Evolutionary conservation across 2,797 vertebrate species (phyloP).

Genomic region (Spinus olivaceus): DNA sequence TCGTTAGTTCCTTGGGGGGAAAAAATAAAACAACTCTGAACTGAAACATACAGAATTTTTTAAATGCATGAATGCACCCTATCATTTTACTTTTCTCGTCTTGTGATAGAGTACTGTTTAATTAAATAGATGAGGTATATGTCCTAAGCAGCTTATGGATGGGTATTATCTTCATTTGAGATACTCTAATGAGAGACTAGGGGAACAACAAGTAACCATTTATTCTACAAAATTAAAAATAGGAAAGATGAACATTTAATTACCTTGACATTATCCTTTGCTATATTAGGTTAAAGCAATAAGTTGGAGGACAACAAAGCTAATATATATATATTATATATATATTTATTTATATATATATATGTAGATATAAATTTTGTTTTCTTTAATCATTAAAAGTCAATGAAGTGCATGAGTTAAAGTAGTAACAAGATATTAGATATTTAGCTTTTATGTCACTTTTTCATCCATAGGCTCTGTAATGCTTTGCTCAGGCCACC

Average conservation of each 20-base stretch:
- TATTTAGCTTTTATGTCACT: neutral
- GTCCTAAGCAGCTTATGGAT: neutral
- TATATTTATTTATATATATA: neutral
- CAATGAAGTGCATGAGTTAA: neutral
- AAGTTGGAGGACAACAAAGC: neutral
- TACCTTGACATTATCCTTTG: slow-evolving; percentile 1
- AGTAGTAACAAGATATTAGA: neutral
- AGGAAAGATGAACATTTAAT: slow-evolving; percentile 43
- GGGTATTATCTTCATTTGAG: slow-evolving; percentile 2
- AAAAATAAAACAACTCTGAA: neutral
- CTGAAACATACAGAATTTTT: neutral
- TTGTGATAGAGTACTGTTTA: neutral
- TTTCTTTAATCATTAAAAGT: neutral
- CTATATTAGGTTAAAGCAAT: slow-evolving; percentile 14
- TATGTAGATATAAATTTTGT: neutral
- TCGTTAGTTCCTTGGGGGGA: neutral
- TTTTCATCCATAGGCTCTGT: neutral
- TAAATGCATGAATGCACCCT: neutral
- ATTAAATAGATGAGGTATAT: slow-evolving; percentile 9
- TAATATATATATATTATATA: neutral
- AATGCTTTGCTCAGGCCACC: neutral
- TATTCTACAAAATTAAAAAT: slow-evolving; percentile 38
- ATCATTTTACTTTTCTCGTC: neutral
- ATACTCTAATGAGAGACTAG: neutral
- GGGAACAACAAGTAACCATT: slow-evolving; percentile 17